Evolutionary conservation across 2,888 invertebrate species (phyloP), one percentile per base, ranked within the genome.

Genomic region (Acleris laterana): DNA sequence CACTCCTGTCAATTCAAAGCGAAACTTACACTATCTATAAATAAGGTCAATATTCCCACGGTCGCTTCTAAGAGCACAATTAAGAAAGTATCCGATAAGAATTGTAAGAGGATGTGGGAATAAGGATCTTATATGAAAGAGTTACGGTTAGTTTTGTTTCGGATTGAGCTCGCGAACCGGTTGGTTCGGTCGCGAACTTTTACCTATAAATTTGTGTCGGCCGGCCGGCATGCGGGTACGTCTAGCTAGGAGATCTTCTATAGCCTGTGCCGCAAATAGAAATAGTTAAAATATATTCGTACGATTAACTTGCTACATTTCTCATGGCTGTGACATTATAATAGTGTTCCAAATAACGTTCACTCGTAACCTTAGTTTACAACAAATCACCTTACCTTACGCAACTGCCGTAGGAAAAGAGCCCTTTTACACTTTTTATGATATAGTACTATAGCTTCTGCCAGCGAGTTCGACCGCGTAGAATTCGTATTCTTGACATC

Each of bases 141-240:
- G 69, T 74, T 88, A 89, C 75, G 81, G 88, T 77, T 74, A 76
- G 74, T 81, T 87, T 85, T 80, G 74, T 74, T 72, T 74, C 78
- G 73, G 25, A 70, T 16, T 62, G 57, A 49, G 73, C 64, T 68
- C 58, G 77, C 75, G 75, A 81, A 91, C 90, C 89, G 91, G 91
- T 92, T 87, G 78, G 85, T 71, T 82, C 85, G 90, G 90, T 90
- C 91, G 92, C 93, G 93, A 93, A 93, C 93, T 93, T 92, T 93
- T 92, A 91, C 93, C 92, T 93, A 93, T 93, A 93, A 93, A 93
- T 93, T 93, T 89, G 89, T 91, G 91, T 89, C 90, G 89, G 86
- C 85, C 83, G 81, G 85, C 81, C 80, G 85, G 85, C 84, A 83
- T 82, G 82, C 85, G 80, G 84, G 79, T 79, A 63, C 50, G 85